These are phyloP conservation scores for Crotalus adamanteus DNA, from an alignment of 2,797 vertebrate genomes.

Conservation along the genomic window DNA sequence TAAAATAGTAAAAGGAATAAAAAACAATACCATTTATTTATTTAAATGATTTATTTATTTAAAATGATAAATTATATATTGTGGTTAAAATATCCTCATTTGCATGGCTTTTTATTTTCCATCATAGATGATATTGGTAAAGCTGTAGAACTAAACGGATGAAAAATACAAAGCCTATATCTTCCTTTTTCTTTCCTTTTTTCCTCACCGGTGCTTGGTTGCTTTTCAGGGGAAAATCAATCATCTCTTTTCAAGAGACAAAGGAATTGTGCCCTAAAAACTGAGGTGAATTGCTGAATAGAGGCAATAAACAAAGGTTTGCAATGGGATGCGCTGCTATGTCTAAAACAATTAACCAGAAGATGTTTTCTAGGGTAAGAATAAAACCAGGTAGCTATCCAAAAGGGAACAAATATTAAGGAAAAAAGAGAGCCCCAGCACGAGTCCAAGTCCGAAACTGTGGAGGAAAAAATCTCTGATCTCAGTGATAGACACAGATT, in stretches of 20 bases:
- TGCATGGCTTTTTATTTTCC: not conserved
- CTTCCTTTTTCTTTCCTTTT: not conserved
- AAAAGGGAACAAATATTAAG: not conserved
- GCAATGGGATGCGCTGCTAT: not conserved
- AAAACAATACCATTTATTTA: not conserved
- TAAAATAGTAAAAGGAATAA: not conserved
- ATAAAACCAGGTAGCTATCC: not conserved
- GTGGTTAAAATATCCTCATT: not conserved
- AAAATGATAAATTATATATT: not conserved
- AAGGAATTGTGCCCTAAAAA: not conserved
- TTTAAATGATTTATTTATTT: not conserved
- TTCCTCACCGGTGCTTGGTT: not conserved
- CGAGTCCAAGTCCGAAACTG: not conserved
- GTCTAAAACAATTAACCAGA: conserved; percentile 16
- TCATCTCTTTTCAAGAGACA: not conserved
- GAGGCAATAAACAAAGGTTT: not conserved
- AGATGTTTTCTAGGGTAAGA: not conserved
- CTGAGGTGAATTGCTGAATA: not conserved
- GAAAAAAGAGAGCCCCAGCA: not conserved
- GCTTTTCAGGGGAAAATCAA: conserved; percentile 2
- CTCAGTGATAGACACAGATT: not conserved
- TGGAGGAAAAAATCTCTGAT: not conserved
- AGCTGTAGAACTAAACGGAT: not conserved
- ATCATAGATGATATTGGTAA: not conserved
- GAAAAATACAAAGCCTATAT: not conserved